A percentile compares a stretch with the other conserved stretches of the same genome.
phyloP scores from a whole-genome alignment of 53 echinoderm and acorn worm genomes.

The Luidia sarsii region DNA sequence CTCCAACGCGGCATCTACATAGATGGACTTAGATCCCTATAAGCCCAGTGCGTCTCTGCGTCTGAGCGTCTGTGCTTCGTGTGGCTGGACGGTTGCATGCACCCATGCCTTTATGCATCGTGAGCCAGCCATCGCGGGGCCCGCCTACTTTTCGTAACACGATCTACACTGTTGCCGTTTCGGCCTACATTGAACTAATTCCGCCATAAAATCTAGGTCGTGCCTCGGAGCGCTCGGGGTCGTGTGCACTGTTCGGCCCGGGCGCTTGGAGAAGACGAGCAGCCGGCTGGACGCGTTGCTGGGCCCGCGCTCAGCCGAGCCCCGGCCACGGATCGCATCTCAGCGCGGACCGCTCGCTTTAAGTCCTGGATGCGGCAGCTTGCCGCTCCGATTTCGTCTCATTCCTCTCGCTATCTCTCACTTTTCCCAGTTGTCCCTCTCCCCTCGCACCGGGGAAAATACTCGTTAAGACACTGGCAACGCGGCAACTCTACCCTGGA shows the following conservation, averaged over 20 bases:
- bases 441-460: slow-evolving; percentile 2
- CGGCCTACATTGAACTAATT: slow-evolving; percentile 61
- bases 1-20: too few relatives aligned
- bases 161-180: slow-evolving; percentile 55
- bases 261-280: background rate
- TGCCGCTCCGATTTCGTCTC: slow-evolving; percentile 45
- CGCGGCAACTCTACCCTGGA: slow-evolving; percentile 37
- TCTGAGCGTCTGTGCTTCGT: too few relatives aligned
- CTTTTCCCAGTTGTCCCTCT: slow-evolving; percentile 17
- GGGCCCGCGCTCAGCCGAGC: background rate
- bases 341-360: background rate
- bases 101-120: too few relatives aligned
- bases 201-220: slow-evolving; percentile 59
- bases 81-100: too few relatives aligned
- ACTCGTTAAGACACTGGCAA: slow-evolving; percentile 49
- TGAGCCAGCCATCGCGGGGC: background rate
- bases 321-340: slow-evolving; percentile 9
- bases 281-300: slow-evolving; percentile 22
- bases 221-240: slow-evolving; percentile 52
- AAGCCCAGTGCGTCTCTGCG: too few relatives aligned
- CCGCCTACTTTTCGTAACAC: slow-evolving; percentile 30
- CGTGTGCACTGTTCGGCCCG: slow-evolving; percentile 40
- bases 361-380: background rate
- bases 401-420: slow-evolving; percentile 18
- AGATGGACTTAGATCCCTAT: too few relatives aligned